Evolutionary conservation across 2,888 invertebrate species (phyloP), one percentile per base, ranked within the genome.

Genomic region (Tribolium freemani): DNA sequence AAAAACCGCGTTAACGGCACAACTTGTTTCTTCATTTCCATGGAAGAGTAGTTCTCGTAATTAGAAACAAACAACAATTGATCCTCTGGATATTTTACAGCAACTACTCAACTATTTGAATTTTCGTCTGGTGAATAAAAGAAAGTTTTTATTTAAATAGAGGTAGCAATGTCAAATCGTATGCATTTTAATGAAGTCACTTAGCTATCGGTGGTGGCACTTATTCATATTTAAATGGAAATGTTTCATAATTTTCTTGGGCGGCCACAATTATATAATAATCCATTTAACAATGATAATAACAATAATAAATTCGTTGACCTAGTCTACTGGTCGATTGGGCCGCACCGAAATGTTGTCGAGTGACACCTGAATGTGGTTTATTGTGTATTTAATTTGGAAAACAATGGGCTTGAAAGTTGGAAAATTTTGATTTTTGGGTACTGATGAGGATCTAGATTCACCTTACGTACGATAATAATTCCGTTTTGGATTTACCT

Each of bases 121-220:
- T 64, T 64, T 54, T 68, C 68, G 57, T 64, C n/a, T 50, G 45
- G 11, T 38, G 63, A 63, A 64, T 64, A 64, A 64, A 67, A 51
- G 71, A 71, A 71, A 71, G 71, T 71, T 71, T 60, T 57, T 57
- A 51, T 63, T 56, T 26, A 57, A 64, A 63, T 30, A 54, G 48
- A 51, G 20, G 64, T 57, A 53, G 50, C 71, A 67, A 66, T 71
- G 71, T 71, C 71, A 63, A 58, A 31, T 45, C 38, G 21, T 10
- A 20, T 66, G 57, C 26, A 69, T 69, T 54, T 46, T 60, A 69
- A 69, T 61, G 48, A 5, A 58, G 64, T 38, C 20, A 58, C 60
- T 69, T 61, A 54, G 58, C 60, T n/a, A 67, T 58, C 50, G 58
- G 11, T 48, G 44, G 56, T 58, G 26, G 13, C 9, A 56, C 56